phyloP scores from a whole-genome alignment of 2,797 vertebrate species.

The Ammospiza maritima region DNA sequence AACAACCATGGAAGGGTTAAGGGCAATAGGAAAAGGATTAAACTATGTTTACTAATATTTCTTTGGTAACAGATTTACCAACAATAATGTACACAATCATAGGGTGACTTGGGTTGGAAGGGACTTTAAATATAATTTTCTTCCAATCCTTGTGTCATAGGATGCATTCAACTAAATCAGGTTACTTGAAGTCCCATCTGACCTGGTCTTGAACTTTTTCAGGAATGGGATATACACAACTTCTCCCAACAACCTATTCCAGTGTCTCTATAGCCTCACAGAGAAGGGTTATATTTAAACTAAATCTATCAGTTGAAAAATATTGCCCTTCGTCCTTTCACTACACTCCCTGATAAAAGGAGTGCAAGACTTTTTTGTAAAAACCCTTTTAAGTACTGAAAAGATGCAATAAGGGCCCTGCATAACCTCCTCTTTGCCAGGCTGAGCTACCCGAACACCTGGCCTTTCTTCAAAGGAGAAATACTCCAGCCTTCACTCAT shows the following conservation, averaged over 20 bases:
- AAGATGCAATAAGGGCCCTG: not conserved
- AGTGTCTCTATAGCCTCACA: not conserved
- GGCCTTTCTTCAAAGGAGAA: not conserved
- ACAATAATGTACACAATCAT: not conserved
- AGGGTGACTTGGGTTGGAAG: not conserved
- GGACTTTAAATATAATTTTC: not conserved
- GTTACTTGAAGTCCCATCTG: not conserved
- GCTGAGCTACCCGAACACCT: not conserved
- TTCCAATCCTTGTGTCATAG: accelerated
- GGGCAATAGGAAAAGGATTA: not conserved
- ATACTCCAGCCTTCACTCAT: not conserved
- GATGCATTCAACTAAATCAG: too few species aligned
- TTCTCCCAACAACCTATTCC: not conserved
- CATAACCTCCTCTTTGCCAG: not conserved
- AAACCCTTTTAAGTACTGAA: not conserved
- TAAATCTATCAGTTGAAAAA: not conserved
- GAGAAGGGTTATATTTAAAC: not conserved
- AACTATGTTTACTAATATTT: not conserved
- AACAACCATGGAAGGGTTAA: not conserved
- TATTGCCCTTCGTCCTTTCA: not conserved
- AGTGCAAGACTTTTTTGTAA: not conserved
- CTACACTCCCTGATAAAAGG: not conserved
- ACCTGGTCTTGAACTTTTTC: not conserved
- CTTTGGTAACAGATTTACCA: not conserved
- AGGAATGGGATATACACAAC: accelerated